Evolutionary conservation across 2,888 invertebrate species (phyloP), one percentile per base, ranked within the genome.

Genomic region (Stenurella melanura): DNA sequence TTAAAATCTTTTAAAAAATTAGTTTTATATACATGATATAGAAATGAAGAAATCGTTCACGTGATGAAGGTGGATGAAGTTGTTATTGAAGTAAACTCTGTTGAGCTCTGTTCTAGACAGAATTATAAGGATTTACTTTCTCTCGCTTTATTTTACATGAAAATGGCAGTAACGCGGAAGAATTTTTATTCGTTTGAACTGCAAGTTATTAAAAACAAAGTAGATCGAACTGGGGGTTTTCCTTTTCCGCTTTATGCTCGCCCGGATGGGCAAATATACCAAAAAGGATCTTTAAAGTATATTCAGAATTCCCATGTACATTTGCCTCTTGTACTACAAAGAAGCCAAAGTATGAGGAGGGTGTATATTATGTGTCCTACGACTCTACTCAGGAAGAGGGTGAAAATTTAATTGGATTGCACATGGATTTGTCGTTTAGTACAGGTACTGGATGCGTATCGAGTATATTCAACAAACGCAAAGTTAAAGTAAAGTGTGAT

Each of bases 331-430:
- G 70, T 56, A 60, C 17, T 42, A 70, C 70, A 70, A 70, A 70
- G 70, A 70, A 70, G 56, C 54, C 60, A 70, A 64, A 64, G 38
- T 64, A 64, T 15, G 64, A 30, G 42, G 58, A 70, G 70, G 38
- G 70, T 70, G 70, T 21, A 18, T 10, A 34, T 70, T 38, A 58
- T 30, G 18, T 68, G 21, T 70, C 34, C 73, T 38, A n/a, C 42
- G 17, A 19, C 30, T 60, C 21, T 19, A 61, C 63, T 75, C 26
- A 56, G 26, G 60, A 60, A 75, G 64, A 63, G 75, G 70, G 70
- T 70, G 63, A 12, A 70, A 75, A 70, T 75, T 75, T 75, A 75
- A 75, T 75, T 75, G 75, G 75, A 75, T 75, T 64, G 75, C 75
- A 74, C 38, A 21, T 70, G 70, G 75, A 75, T 70, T 75, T 74